These are phyloP conservation scores for Phylloscopus trochiloides DNA, from an alignment of 2,113 vertebrate genomes.

Conservation along the genomic window DNA sequence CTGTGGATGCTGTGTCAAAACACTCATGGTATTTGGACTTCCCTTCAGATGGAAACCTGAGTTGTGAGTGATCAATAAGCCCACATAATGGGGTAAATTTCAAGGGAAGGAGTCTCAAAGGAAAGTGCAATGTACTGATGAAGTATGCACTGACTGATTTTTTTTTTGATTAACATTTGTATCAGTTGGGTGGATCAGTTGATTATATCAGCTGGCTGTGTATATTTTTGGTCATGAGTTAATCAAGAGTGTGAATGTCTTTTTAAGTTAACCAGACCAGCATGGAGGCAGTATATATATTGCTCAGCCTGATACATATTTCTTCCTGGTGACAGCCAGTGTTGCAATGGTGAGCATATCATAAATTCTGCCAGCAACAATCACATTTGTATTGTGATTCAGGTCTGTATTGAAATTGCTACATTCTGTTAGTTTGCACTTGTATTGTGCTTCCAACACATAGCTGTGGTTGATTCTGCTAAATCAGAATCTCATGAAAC, in stretches of 20 bases:
- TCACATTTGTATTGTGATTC: background rate
- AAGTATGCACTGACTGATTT: background rate
- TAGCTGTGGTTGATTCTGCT: background rate
- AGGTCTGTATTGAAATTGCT: background rate
- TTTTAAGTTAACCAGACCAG: background rate
- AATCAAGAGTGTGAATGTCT: background rate
- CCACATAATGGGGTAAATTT: background rate
- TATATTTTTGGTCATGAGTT: background rate
- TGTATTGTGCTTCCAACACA: background rate
- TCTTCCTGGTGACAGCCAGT: background rate
- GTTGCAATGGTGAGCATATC: background rate
- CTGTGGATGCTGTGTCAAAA: background rate
- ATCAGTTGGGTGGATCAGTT: background rate
- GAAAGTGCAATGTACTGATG: background rate
- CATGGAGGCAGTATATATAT: background rate
- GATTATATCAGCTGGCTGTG: background rate
- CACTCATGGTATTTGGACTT: background rate
- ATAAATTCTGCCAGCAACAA: background rate
- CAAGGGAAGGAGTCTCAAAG: background rate
- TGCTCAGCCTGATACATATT: background rate
- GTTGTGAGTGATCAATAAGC: background rate
- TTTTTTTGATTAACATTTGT: background rate
- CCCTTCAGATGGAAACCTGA: background rate
- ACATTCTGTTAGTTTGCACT: background rate
- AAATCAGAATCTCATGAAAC: background rate